Evolutionary conservation across 2,797 vertebrate genomes (phyloP), one percentile per base, ranked within the genome.

Genomic region (Esox masquinongy): DNA sequence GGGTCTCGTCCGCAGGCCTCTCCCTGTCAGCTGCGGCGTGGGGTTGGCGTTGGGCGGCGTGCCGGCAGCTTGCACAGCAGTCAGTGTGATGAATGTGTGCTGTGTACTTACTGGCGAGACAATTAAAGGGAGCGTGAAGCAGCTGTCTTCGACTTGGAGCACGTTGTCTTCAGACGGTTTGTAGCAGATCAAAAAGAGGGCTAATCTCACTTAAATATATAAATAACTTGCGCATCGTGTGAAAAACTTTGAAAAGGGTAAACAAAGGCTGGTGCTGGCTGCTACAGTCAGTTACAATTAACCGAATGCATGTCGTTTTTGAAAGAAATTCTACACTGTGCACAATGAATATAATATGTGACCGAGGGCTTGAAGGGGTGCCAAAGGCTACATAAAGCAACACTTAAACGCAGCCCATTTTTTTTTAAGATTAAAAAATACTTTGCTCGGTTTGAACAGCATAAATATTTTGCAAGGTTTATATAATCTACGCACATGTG

Each of bases 1-100:
- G 68, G 68, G 68, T 22, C 68, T 43, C 68, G 22, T 49, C 43
- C n/a, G 68, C 39, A 15, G 68, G 22, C 68, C 43, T 70, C 43
- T 70, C 43, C 39, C 68, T 49, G 34, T 19, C 19, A 68, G 66
- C 24, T 64, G 61, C 15, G 5, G 49, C 39, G n/a, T 69, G 19
- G 39, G 39, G 68, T 39, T 43, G 68, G 34, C 12, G 43, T 56
- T n/a, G 22, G 68, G 17, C 5, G 12, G n/a, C 17, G 3, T n/a
- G 39, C 14, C 29, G 47, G n/a, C 24, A 19, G 47, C 24, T 3
- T 31, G 47, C 24, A 26, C 47, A 26, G 47, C 16, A 50, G 47
- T 22, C 24, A 12, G 24, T 16, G 69, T 70, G 69, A 51, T 70
- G 47, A 29, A 29, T 51, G 69, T 70, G 49, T 51, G 47, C 69